Evolutionary conservation across 2,113 vertebrate genomes (phyloP).

Genomic region (Hepsetus odoe): DNA sequence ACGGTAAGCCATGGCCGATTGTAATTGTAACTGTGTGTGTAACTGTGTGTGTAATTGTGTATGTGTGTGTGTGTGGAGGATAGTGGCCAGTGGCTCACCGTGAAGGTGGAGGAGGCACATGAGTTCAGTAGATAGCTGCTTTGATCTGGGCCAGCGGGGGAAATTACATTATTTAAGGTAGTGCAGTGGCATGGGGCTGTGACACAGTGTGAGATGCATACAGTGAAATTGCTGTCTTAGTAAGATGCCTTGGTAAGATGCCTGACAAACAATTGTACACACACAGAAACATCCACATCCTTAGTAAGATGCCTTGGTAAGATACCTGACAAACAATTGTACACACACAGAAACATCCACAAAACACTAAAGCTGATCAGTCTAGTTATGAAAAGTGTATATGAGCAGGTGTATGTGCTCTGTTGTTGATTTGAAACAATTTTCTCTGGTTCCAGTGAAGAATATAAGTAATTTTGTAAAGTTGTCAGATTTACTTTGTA

Average conservation of each 20-base stretch:
- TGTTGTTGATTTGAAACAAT: too few species aligned
- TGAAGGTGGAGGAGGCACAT: conserved; percentile 39
- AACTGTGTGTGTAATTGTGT: conserved; percentile 9
- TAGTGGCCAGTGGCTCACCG: conserved; percentile 29
- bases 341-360: conserved; percentile 3
- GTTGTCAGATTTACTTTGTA: too few species aligned
- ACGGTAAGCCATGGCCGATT: conserved; percentile 51
- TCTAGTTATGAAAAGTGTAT: neutral
- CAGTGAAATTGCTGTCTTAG: conserved; percentile 56
- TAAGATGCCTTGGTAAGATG: conserved; percentile 43
- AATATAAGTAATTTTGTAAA: too few species aligned
- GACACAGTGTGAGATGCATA: conserved; percentile 48
- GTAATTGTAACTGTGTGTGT: conserved; percentile 33
- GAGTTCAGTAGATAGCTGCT: conserved; percentile 51
- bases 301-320: conserved; percentile 48
- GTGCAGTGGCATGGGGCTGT: conserved; percentile 18
- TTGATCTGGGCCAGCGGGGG: conserved; percentile 57
- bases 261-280: conserved; percentile 32
- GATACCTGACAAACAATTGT: conserved; percentile 33
- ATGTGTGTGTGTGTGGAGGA: conserved; percentile 31
- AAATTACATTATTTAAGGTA: conserved; percentile 63
- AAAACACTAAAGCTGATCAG: conserved; percentile 33
- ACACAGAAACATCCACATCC: conserved; percentile 11
- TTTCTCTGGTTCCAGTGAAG: too few species aligned
- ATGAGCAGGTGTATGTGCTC: neutral